These are phyloP conservation scores for Hiodon alosoides DNA, from an alignment of 2,113 vertebrate genomes.

Conservation along the genomic window DNA sequence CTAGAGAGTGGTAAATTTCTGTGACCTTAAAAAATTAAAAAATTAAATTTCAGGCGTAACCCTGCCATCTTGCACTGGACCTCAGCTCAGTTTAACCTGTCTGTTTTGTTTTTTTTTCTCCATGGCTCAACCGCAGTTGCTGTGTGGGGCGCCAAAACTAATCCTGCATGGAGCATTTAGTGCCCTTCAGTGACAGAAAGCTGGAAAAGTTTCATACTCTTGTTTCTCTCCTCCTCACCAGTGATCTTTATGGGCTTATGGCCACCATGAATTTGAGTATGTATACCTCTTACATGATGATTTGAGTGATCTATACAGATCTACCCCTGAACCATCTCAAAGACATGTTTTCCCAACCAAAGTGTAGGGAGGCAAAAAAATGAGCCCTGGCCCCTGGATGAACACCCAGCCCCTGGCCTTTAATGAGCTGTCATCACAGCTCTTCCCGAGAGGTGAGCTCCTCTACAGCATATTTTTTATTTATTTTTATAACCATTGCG, in stretches of 20 bases:
- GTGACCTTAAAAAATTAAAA: conserved; percentile 38
- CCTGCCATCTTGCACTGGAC: conserved; percentile 9
- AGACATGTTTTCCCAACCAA: too few relatives aligned
- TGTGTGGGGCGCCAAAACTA: conserved; percentile 28
- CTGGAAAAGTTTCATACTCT: conserved; percentile 24
- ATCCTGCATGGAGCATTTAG: conserved; percentile 24
- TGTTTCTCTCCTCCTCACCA: too few relatives aligned
- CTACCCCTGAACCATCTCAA: too few relatives aligned
- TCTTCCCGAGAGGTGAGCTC: conserved; percentile 27
- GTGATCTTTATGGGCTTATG: not conserved
- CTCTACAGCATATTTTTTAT: conserved; percentile 35
- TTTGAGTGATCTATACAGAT: too few relatives aligned
- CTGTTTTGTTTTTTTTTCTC: not conserved
- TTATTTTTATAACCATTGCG: conserved; percentile 27
- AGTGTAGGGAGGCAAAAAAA: too few relatives aligned
- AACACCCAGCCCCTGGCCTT: conserved; percentile 34
- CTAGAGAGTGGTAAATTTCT: conserved; percentile 35
- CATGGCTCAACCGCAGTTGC: not conserved
- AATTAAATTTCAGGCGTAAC: conserved; percentile 46
- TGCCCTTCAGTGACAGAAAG: conserved; percentile 32
- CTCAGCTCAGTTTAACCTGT: conserved; percentile 22
- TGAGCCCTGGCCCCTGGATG: conserved; percentile 21
- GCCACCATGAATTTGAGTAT: not conserved
- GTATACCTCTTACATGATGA: too few relatives aligned
- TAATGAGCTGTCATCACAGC: conserved; percentile 39